Evolutionary conservation across 1,140 invertebrate species (phyloP).

Genomic region (Trigoniulus corallinus): DNA sequence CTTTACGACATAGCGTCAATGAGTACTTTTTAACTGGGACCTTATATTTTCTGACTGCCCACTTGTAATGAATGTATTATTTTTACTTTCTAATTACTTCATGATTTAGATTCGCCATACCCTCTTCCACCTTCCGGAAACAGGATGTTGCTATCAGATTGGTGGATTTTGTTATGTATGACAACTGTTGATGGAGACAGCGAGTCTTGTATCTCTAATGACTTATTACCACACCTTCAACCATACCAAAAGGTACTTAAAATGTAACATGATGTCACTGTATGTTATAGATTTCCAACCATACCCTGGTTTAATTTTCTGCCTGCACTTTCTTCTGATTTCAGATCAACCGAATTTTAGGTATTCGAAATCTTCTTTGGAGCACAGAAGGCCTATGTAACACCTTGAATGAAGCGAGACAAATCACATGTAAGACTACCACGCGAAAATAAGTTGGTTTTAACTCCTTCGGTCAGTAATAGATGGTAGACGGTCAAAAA

Average conservation of each 20-base stretch:
- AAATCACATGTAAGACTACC: conserved; percentile 1
- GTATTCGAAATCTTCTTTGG: conserved; percentile 5
- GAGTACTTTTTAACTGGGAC: too few relatives aligned
- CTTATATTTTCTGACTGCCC: too few relatives aligned
- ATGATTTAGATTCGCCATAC: too few relatives aligned
- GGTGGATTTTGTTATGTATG: conserved; percentile 4
- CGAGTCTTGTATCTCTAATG: neutral
- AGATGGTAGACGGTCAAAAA: too few relatives aligned
- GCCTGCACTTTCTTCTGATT: neutral
- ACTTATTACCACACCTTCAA: neutral
- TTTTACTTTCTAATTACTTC: too few relatives aligned
- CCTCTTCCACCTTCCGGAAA: too few relatives aligned
- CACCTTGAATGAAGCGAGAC: conserved; percentile 1
- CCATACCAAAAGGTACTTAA: conserved; percentile 2
- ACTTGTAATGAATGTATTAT: too few relatives aligned
- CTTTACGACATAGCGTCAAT: too few relatives aligned
- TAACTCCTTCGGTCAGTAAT: too few relatives aligned
- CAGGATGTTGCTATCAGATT: neutral
- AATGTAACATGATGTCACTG: neutral
- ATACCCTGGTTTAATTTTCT: neutral
- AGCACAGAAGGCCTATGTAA: conserved; percentile 3
- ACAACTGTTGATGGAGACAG: conserved; percentile 2
- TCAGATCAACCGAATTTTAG: conserved; percentile 5
- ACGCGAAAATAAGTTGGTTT: neutral
- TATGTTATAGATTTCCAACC: neutral